Conservation (phyloP, 2,113 vertebrate genomes). For the Neoarius graeffei region DNA sequence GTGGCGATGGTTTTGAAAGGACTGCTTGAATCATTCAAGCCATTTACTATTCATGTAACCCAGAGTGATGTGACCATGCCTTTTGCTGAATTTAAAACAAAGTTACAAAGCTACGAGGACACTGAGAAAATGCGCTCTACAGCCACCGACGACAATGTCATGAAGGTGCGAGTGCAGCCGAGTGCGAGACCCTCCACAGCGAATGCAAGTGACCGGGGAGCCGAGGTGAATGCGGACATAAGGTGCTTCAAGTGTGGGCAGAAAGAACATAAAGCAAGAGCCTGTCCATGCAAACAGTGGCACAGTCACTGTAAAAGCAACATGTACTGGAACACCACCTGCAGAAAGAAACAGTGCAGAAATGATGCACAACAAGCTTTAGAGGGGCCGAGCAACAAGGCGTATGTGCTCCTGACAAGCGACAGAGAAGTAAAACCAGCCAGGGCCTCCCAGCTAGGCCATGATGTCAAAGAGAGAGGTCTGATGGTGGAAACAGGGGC, state of each 20-base stretch:
- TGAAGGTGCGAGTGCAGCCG: too few relatives aligned
- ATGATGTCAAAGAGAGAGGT: not conserved
- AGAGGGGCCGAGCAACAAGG: too few relatives aligned
- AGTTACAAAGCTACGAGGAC: too few relatives aligned
- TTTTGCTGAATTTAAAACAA: too few relatives aligned
- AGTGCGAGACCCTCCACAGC: too few relatives aligned
- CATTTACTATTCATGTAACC: too few relatives aligned
- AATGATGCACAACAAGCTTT: not conserved
- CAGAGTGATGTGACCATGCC: too few relatives aligned
- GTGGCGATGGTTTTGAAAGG: too few relatives aligned
- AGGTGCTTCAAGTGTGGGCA: not conserved
- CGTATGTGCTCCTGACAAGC: not conserved
- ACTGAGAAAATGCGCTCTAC: too few relatives aligned
- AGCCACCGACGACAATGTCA: too few relatives aligned
- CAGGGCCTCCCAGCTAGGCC: not conserved
- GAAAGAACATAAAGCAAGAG: not conserved
- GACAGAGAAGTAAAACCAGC: not conserved
- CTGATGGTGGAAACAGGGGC: conserved; percentile 21
- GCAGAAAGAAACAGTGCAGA: not conserved
- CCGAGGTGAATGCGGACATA: not conserved
- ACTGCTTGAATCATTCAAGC: too few relatives aligned
- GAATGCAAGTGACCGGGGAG: too few relatives aligned
- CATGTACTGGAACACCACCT: not conserved
- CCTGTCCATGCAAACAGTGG: not conserved
- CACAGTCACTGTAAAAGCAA: not conserved